Percentiles rank a stretch among this genome's conserved stretches.
These are phyloP conservation scores for Trinectes maculatus DNA, from an alignment of 2,113 vertebrate species.

Conservation along the genomic window DNA sequence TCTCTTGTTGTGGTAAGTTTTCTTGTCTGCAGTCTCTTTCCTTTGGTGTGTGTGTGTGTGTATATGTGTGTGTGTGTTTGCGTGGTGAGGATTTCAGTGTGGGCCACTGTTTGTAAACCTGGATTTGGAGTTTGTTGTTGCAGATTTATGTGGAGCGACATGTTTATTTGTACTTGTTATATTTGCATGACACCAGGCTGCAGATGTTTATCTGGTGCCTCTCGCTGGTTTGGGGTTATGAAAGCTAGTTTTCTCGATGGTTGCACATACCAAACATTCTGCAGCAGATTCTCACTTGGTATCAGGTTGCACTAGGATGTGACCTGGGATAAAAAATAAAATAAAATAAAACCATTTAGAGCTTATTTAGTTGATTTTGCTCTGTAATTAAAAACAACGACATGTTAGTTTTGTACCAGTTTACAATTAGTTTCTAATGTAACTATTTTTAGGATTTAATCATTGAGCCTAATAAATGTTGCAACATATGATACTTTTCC, in stretches of 20 bases:
- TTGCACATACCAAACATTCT: conserved; percentile 46
- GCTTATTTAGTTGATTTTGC: background rate
- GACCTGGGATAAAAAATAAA: too few relatives aligned
- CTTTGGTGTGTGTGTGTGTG: conserved; percentile 14
- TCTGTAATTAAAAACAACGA: background rate
- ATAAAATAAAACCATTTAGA: background rate
- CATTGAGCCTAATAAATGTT: background rate
- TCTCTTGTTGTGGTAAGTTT: conserved; percentile 45
- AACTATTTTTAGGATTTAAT: background rate
- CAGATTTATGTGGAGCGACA: conserved; percentile 51
- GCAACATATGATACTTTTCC: background rate
- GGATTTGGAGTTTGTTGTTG: conserved; percentile 51
- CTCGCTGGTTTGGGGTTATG: conserved; percentile 28
- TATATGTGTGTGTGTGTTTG: background rate
- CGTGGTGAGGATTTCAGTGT: conserved; percentile 15
- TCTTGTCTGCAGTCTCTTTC: conserved; percentile 33
- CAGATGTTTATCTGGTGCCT: conserved; percentile 45
- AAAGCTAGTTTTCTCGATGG: conserved; percentile 44
- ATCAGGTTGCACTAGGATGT: background rate
- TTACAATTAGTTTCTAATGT: background rate
- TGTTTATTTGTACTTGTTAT: conserved; percentile 56
- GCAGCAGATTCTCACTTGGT: background rate
- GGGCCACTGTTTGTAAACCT: conserved; percentile 54
- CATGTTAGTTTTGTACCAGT: background rate
- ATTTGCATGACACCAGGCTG: conserved; percentile 28